Conservation (phyloP, 2,888 invertebrate genomes). For the Ernsta delagoae region DNA sequence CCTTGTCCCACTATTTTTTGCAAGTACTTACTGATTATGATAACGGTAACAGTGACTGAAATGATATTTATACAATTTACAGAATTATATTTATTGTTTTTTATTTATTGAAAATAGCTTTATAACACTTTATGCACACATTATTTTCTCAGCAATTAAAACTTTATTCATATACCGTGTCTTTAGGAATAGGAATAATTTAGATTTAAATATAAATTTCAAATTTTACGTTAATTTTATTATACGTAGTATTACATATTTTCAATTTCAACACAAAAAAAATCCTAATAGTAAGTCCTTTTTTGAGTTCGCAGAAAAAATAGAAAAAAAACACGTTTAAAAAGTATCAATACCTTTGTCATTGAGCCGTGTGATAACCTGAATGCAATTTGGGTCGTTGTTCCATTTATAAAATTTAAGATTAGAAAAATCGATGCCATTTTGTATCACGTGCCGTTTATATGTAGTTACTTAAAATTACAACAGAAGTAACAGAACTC, state of each 20-base stretch:
- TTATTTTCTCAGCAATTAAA: too few relatives aligned
- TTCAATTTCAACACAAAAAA: too few relatives aligned
- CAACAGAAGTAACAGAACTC: too few relatives aligned
- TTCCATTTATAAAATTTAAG: constrained; percentile 50
- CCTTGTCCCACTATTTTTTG: constrained; percentile 6
- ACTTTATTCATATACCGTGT: too few relatives aligned
- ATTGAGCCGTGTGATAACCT: constrained; percentile 56
- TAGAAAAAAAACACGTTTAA: background rate
- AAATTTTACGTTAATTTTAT: background rate
- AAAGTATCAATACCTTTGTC: constrained; percentile 12
- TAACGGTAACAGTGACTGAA: too few relatives aligned
- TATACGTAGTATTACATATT: too few relatives aligned
- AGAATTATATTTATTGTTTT: background rate
- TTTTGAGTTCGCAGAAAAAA: background rate
- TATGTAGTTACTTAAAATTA: too few relatives aligned
- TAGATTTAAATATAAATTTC: too few relatives aligned
- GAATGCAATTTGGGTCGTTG: constrained; percentile 68
- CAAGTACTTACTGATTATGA: background rate
- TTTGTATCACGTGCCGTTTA: background rate
- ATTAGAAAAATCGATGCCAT: constrained; percentile 28
- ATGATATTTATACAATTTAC: too few relatives aligned
- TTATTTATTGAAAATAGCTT: background rate
- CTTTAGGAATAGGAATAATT: too few relatives aligned
- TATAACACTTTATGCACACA: too few relatives aligned
- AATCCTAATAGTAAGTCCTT: background rate